Conservation (phyloP, 2,888 invertebrate species). For the Nesidiocoris tenuis region DNA sequence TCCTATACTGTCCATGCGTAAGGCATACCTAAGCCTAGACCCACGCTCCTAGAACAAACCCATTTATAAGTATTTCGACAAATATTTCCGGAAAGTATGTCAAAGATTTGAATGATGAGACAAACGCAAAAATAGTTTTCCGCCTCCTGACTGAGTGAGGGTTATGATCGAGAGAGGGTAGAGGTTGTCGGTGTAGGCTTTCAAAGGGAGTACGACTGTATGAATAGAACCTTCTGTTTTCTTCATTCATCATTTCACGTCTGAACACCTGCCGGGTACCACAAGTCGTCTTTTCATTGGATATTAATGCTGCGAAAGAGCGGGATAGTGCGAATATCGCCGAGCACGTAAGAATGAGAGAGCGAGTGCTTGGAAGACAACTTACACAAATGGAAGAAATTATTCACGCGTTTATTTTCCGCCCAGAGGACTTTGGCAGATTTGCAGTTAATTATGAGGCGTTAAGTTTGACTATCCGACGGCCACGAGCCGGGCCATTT, state of each 20-base stretch:
- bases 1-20: too few species aligned
- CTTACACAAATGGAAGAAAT: not conserved
- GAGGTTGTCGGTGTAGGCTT: not conserved
- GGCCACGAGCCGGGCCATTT: too few species aligned
- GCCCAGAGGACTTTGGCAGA: too few species aligned
- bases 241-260: constrained; percentile 11
- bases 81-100: too few species aligned
- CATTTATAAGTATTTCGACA: too few species aligned
- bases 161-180: not conserved
- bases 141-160: not conserved
- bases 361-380: not conserved
- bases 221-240: constrained; percentile 10
- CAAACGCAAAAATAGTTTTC: too few species aligned
- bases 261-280: constrained; percentile 16
- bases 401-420: too few species aligned
- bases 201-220: constrained; percentile 2
- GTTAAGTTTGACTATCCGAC: too few species aligned
- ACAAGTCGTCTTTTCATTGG: not conserved
- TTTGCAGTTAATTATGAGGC: too few species aligned
- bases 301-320: not conserved
- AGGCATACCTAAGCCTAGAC: too few species aligned
- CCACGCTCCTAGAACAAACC: too few species aligned
- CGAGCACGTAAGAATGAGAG: not conserved
- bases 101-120: too few species aligned
- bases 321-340: not conserved